Evolutionary conservation across 2,113 vertebrate genomes (phyloP).

Genomic region (Bolborhynchus lineola): DNA sequence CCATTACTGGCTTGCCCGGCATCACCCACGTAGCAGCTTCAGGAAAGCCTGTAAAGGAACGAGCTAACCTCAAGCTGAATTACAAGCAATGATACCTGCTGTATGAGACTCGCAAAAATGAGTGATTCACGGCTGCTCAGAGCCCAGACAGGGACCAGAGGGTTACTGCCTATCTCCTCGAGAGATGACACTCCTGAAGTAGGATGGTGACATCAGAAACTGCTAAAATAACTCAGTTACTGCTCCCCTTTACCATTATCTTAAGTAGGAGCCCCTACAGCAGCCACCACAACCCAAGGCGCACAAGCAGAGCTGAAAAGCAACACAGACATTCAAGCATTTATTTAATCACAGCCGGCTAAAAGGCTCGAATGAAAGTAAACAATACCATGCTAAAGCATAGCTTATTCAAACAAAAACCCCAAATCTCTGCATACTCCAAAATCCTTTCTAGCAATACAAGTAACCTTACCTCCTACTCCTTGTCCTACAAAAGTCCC

Average conservation of each 20-base stretch:
- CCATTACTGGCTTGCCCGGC: neutral
- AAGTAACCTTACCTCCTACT: neutral
- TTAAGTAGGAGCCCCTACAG: neutral
- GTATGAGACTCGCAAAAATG: neutral
- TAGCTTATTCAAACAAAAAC: neutral
- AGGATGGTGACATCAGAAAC: neutral
- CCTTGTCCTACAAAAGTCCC: neutral
- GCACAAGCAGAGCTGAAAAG: neutral
- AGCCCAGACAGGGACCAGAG: fast-evolving
- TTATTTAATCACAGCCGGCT: neutral
- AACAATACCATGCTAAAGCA: neutral
- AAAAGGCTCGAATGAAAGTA: neutral
- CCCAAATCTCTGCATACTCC: neutral
- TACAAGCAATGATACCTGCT: neutral
- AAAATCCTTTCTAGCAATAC: neutral
- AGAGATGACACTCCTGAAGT: neutral
- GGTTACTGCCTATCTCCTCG: neutral
- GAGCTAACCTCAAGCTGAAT: neutral
- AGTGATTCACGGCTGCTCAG: neutral
- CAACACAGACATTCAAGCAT: too few relatives aligned
- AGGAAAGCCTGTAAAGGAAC: neutral
- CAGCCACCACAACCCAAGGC: neutral
- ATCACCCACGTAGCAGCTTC: neutral
- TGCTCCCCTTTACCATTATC: neutral
- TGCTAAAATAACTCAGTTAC: neutral